These are phyloP conservation scores for Drosophila kepulauana DNA, from an alignment of 1,140 invertebrate species.

Conservation along the genomic window DNA sequence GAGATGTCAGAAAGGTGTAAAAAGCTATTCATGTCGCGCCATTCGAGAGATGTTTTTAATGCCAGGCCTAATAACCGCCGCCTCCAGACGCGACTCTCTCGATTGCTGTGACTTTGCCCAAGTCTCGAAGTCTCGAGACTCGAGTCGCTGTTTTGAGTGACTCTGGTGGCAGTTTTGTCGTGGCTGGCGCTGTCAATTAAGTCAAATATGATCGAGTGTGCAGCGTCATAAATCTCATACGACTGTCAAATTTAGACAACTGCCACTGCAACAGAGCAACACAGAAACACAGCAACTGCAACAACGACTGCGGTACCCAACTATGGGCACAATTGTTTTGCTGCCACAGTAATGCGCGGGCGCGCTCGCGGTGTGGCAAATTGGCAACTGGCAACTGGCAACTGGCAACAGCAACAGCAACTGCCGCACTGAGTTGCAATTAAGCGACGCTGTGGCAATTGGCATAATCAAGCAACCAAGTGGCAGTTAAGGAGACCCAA, in stretches of 20 bases:
- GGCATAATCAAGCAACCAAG: constrained; percentile 38
- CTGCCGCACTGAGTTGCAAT: constrained; percentile 46
- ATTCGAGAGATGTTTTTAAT: constrained; percentile 6
- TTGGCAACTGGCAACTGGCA: not conserved
- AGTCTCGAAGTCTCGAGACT: not conserved
- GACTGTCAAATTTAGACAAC: constrained; percentile 82
- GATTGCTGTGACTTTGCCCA: not conserved
- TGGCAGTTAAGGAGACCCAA: constrained; percentile 19
- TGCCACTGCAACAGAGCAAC: constrained; percentile 40
- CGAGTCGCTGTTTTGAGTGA: constrained; percentile 36
- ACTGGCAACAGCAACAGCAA: not conserved
- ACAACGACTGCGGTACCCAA: constrained; percentile 50
- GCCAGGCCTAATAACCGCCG: constrained; percentile 23
- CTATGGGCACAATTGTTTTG: constrained; percentile 44
- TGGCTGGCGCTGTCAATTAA: constrained; percentile 81
- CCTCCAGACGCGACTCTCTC: constrained; percentile 10
- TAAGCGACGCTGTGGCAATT: constrained; percentile 44
- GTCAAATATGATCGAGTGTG: constrained; percentile 82
- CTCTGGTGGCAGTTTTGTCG: constrained; percentile 76
- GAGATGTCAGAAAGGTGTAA: constrained; percentile 9
- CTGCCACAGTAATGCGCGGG: constrained; percentile 1
- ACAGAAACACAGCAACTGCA: constrained; percentile 32
- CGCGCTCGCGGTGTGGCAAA: not conserved
- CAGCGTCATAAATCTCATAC: constrained; percentile 81
- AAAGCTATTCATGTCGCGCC: not conserved